Conservation (phyloP, 2,888 invertebrate genomes). For the Caenorhabditis sinica region DNA sequence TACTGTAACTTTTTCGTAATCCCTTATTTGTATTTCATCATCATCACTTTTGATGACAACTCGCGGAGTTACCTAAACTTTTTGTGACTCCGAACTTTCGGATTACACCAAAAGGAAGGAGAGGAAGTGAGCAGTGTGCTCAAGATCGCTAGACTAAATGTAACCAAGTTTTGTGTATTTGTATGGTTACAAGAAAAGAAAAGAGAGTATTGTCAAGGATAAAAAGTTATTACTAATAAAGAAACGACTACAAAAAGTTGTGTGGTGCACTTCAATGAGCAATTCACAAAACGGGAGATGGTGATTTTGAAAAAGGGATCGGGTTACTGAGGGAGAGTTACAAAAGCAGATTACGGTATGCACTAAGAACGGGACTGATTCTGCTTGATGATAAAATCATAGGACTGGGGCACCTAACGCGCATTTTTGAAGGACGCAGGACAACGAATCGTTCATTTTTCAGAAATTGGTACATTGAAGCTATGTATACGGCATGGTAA, state of each 20-base stretch:
- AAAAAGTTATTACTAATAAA: not conserved
- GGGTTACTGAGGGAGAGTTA: no score
- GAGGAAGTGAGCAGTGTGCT: constrained; percentile 33
- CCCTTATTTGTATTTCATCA: constrained; percentile 21
- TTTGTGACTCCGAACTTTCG: constrained; percentile 48
- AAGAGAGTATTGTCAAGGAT: not conserved
- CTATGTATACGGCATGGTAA: no score
- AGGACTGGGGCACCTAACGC: no score
- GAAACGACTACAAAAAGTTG: not conserved
- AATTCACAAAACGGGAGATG: no score
- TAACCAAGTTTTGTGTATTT: constrained; percentile 2
- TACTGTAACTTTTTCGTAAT: not conserved
- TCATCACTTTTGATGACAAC: constrained; percentile 36
- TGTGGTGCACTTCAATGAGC: no score
- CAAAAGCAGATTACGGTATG: no score
- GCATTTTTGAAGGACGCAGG: no score
- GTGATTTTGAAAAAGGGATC: no score
- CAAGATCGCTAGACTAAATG: constrained; percentile 50
- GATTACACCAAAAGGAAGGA: constrained; percentile 23
- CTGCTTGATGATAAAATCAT: no score
- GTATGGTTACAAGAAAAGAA: not conserved
- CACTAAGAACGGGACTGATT: no score
- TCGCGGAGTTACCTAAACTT: not conserved
- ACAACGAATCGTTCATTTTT: no score
- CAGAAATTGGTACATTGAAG: no score